A percentile compares a stretch with the other conserved stretches of the same genome.
These are phyloP conservation scores for Sporophila hypoxantha DNA, from an alignment of 2,113 vertebrate species.

Conservation along the genomic window DNA sequence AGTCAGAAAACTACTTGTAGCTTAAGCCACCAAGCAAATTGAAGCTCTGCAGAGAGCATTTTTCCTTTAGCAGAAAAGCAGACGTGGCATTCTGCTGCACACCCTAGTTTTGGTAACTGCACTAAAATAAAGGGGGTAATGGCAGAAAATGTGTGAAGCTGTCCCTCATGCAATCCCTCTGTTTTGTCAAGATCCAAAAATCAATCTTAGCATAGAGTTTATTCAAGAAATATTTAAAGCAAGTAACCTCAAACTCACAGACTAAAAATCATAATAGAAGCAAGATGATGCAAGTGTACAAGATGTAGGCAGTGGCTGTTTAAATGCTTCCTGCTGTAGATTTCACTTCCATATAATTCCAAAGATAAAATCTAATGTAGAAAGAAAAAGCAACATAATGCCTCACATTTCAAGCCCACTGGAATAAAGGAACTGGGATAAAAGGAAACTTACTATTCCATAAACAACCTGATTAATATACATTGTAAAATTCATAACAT, in stretches of 20 bases:
- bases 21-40: background rate
- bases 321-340: constrained; percentile 30
- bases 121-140: background rate
- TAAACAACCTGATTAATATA: background rate
- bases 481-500: background rate
- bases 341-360: background rate
- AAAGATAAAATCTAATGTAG: constrained; percentile 37
- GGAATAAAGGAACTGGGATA: background rate
- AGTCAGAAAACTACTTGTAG: background rate
- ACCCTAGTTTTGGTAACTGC: background rate
- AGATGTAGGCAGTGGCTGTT: background rate
- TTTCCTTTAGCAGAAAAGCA: background rate
- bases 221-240: constrained; percentile 9
- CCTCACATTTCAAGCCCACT: background rate
- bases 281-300: background rate
- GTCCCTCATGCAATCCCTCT: background rate
- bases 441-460: background rate
- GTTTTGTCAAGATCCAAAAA: background rate
- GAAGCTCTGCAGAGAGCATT: background rate
- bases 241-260: constrained; percentile 11
- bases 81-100: background rate
- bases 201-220: background rate
- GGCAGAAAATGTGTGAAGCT: background rate
- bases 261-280: constrained; percentile 29
- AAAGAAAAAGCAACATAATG: background rate